Conservation (phyloP, 2,797 vertebrate species). For the Prionace glauca region DNA sequence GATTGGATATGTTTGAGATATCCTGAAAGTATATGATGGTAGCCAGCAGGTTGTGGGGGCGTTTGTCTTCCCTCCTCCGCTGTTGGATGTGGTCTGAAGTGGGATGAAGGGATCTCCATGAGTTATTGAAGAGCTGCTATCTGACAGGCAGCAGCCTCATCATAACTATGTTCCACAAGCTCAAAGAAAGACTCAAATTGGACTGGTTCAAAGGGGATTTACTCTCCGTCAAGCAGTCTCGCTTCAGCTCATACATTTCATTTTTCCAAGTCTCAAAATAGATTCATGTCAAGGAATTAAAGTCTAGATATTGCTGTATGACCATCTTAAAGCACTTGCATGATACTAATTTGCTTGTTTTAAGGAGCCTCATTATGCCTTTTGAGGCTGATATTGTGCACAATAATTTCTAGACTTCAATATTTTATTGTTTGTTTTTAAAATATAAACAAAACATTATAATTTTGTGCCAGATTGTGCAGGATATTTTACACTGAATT, state of each 20-base stretch:
- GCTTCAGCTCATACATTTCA: background rate
- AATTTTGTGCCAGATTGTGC: too few relatives aligned
- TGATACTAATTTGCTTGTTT: background rate
- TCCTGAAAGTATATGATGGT: background rate
- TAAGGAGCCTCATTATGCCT: background rate
- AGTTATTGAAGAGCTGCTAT: background rate
- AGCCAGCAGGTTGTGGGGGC: background rate
- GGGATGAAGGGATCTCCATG: background rate
- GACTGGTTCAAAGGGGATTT: constrained; percentile 27
- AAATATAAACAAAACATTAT: too few relatives aligned
- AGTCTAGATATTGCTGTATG: background rate
- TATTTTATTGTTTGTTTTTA: background rate
- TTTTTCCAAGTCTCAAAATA: constrained; percentile 11
- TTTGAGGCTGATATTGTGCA: background rate
- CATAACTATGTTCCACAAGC: background rate
- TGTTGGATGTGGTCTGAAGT: background rate
- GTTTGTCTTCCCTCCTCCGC: background rate
- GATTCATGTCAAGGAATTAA: background rate
- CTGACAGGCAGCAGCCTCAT: constrained; percentile 9
- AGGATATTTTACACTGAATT: background rate
- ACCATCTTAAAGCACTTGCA: background rate
- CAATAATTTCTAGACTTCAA: background rate
- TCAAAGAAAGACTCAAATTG: background rate
- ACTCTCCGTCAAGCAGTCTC: background rate
- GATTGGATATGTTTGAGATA: background rate